phyloP scores from a whole-genome alignment of 2,888 invertebrate species.

The Heliconius ethilla region DNA sequence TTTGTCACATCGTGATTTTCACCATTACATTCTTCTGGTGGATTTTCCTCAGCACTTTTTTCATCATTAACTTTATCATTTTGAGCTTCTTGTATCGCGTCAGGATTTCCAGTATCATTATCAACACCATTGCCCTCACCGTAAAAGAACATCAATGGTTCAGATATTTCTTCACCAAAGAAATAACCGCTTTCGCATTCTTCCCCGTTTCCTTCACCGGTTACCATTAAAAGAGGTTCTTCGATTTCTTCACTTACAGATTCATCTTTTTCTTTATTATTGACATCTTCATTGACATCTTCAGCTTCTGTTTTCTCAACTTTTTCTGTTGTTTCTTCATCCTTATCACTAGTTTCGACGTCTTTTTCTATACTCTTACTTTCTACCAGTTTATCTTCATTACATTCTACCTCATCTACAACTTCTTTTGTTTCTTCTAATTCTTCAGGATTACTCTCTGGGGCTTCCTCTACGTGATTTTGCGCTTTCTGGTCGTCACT shows the following conservation, averaged over 20 bases:
- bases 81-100: slow-evolving; percentile 60
- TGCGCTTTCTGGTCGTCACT: slow-evolving; percentile 55
- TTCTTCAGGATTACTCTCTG: slow-evolving; percentile 39
- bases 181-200: slow-evolving; percentile 82
- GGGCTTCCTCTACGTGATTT: slow-evolving; percentile 36
- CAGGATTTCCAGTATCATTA: slow-evolving; percentile 88
- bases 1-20: slow-evolving; percentile 62
- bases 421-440: slow-evolving; percentile 39
- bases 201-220: slow-evolving; percentile 86
- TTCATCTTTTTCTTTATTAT: slow-evolving; percentile 37
- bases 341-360: slow-evolving; percentile 45
- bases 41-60: slow-evolving; percentile 63
- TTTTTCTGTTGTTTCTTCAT: slow-evolving; percentile 42
- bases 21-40: slow-evolving; percentile 70
- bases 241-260: slow-evolving; percentile 85
- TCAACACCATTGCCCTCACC: slow-evolving; percentile 88
- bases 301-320: slow-evolving; percentile 45
- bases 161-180: slow-evolving; percentile 87
- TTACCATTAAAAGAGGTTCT: slow-evolving; percentile 87
- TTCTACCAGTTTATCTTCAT: slow-evolving; percentile 45
- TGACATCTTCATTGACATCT: slow-evolving; percentile 30
- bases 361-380: slow-evolving; percentile 50
- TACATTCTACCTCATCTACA: slow-evolving; percentile 41
- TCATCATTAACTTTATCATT: slow-evolving; percentile 55
- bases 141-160: slow-evolving; percentile 85